A percentile compares a stretch with the other conserved stretches of the same genome.
These are phyloP conservation scores for Hecatera dysodea DNA, from an alignment of 2,888 invertebrate genomes.

Conservation along the genomic window DNA sequence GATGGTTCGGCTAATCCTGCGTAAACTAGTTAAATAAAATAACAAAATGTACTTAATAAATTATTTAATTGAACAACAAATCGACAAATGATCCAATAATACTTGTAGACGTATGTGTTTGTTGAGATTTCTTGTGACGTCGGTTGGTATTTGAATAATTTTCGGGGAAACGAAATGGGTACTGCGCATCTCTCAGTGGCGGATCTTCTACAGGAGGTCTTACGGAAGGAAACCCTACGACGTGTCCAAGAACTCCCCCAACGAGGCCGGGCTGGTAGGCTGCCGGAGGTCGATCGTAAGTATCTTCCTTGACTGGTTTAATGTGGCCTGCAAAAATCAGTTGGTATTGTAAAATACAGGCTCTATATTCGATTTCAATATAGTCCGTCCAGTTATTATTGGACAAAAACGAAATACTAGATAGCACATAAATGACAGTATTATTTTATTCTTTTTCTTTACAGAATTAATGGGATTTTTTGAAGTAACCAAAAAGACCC, in stretches of 20 bases:
- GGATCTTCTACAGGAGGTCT: slow-evolving; percentile 68
- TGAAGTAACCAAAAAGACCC: no score
- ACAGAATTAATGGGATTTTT: no score
- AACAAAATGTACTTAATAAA: not conserved
- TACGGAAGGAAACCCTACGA: slow-evolving; percentile 79
- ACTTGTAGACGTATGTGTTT: slow-evolving; percentile 59
- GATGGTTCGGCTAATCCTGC: not conserved
- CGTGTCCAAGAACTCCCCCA: slow-evolving; percentile 79
- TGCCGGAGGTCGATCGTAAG: slow-evolving; percentile 66
- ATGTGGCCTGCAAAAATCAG: slow-evolving; percentile 76
- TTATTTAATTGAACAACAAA: slow-evolving; percentile 82
- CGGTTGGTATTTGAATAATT: slow-evolving; percentile 47
- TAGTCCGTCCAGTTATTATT: no score
- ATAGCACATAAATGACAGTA: no score
- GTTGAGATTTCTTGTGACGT: slow-evolving; percentile 50
- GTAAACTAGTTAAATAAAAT: not conserved
- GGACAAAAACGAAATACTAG: no score
- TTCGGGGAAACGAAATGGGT: slow-evolving; percentile 47
- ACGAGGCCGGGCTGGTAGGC: slow-evolving; percentile 80
- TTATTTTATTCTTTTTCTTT: no score
- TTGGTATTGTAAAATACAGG: not conserved
- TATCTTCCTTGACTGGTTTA: slow-evolving; percentile 84
- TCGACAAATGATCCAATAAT: slow-evolving; percentile 84
- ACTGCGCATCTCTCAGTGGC: slow-evolving; percentile 33
- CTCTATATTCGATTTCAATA: no score